A percentile compares a stretch with the other conserved stretches of the same genome.
Evolutionary conservation across 2,113 vertebrate genomes (phyloP).

Genomic region (Mohoua ochrocephala): DNA sequence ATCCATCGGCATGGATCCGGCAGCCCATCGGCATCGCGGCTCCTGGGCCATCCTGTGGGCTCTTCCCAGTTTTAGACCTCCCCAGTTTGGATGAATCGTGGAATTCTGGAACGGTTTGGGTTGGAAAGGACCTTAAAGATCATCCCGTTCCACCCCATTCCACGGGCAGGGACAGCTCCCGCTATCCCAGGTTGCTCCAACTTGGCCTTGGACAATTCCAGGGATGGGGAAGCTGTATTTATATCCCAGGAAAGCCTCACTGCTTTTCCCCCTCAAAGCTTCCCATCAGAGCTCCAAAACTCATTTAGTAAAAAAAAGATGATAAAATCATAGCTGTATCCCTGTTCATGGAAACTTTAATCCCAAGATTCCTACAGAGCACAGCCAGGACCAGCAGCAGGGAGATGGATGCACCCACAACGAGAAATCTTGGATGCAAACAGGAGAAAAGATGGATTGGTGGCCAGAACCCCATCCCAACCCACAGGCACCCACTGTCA

Average conservation of each 20-base stretch:
- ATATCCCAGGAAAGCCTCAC: rapidly evolving
- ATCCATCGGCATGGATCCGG: rapidly evolving
- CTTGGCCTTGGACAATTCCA: not conserved
- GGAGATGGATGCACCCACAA: not conserved
- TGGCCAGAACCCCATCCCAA: not conserved
- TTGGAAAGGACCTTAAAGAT: not conserved
- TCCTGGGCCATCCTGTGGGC: rapidly evolving
- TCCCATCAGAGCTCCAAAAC: not conserved
- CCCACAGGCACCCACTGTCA: not conserved
- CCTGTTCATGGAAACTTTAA: not conserved
- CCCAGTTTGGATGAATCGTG: not conserved
- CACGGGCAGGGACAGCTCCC: not conserved
- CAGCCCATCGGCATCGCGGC: rapidly evolving
- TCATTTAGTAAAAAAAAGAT: not conserved
- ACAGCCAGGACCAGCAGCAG: not conserved
- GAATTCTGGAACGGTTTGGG: not conserved
- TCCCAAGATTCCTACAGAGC: not conserved
- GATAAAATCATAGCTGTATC: not conserved
- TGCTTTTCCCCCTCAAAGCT: not conserved
- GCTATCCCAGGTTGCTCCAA: not conserved
- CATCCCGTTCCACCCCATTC: not conserved
- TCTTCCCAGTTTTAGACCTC: not conserved
- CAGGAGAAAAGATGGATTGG: not conserved
- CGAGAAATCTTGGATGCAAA: rapidly evolving
- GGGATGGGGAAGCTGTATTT: not conserved